Conservation (phyloP, 2,797 vertebrate species). For the Pipistrellus nathusii region DNA sequence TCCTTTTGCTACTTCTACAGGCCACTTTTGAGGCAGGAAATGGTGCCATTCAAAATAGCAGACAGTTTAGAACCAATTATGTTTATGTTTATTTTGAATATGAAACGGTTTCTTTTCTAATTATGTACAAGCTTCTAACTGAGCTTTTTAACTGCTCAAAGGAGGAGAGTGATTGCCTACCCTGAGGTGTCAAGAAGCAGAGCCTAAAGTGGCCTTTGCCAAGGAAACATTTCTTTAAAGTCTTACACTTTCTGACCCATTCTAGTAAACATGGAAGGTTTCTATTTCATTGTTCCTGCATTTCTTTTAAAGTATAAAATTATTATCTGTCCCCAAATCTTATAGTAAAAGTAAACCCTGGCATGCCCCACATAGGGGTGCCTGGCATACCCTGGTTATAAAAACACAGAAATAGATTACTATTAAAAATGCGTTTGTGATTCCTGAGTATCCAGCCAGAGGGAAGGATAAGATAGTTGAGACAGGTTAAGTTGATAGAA, state of each 20-base stretch:
- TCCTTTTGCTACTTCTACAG: not conserved
- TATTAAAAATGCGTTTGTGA: constrained; percentile 9
- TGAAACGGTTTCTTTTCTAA: constrained; percentile 12
- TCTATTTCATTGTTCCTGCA: not conserved
- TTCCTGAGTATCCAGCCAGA: not conserved
- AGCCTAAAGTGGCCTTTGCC: not conserved
- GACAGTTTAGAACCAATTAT: constrained; percentile 18
- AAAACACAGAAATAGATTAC: constrained; percentile 3
- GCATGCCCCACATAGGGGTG: not conserved
- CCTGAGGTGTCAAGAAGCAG: not conserved
- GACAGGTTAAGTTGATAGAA: not conserved
- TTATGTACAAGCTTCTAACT: constrained; percentile 17
- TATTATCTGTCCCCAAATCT: not conserved
- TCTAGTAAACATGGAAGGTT: not conserved
- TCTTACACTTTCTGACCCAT: not conserved
- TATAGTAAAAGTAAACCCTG: not conserved
- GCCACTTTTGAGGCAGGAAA: not conserved
- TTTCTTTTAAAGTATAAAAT: not conserved
- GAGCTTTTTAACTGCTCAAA: not conserved
- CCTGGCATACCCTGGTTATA: not conserved
- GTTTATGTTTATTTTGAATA: constrained; percentile 57
- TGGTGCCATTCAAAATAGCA: constrained; percentile 12
- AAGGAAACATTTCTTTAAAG: not conserved
- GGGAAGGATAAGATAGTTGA: not conserved
- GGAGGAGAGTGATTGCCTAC: not conserved